A percentile compares a stretch with the other conserved stretches of the same genome.
Conservation (phyloP, 1,140 invertebrate genomes). For the Plutomurus gul region DNA sequence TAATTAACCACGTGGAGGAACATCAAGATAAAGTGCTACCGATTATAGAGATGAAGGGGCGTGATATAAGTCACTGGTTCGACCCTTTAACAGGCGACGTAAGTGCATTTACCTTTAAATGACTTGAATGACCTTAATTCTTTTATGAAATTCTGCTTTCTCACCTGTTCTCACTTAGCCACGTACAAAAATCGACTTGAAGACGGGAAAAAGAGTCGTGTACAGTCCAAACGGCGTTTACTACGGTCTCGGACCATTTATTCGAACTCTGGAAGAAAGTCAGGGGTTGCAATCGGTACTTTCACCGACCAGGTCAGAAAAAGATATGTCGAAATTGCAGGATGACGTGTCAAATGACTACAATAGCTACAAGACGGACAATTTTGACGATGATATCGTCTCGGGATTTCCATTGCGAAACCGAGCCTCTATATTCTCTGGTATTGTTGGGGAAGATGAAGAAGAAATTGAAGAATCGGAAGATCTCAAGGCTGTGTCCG, state of each 20-base stretch:
- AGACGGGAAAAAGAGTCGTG: background rate
- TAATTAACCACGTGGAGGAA: background rate
- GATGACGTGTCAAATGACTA: background rate
- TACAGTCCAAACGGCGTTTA: background rate
- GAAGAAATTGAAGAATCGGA: background rate
- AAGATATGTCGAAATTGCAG: background rate
- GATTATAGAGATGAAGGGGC: background rate
- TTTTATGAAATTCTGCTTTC: background rate
- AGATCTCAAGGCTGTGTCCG: too few species aligned
- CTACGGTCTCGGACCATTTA: background rate
- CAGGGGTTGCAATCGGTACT: background rate
- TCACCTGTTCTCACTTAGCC: too few species aligned
- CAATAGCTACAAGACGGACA: background rate
- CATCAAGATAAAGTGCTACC: background rate
- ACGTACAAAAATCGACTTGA: background rate
- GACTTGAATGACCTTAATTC: background rate
- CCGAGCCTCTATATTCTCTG: background rate
- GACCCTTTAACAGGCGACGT: background rate
- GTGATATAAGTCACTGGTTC: slow-evolving; percentile 5
- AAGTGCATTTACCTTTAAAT: background rate
- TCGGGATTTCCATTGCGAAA: background rate
- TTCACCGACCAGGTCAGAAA: background rate
- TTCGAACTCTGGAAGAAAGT: background rate
- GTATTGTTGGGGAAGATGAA: too few species aligned
- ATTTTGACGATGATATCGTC: background rate